A percentile compares a stretch with the other conserved stretches of the same genome.
phyloP scores from a whole-genome alignment of 2,888 invertebrate species.

The Melieria picta region DNA sequence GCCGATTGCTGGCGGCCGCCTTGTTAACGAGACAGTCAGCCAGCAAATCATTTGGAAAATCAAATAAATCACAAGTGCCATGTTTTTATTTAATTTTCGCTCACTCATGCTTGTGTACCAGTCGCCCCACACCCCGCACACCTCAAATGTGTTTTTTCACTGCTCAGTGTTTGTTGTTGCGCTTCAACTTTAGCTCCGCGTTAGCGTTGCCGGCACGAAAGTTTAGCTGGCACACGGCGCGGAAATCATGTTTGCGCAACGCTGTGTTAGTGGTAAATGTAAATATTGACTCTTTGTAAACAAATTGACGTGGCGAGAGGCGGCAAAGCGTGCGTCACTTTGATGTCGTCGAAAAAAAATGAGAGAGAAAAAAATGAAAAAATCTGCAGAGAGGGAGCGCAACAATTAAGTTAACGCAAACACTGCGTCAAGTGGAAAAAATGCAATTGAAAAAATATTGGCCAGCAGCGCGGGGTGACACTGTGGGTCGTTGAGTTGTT shows the following conservation, averaged over 20 bases:
- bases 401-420: too few relatives aligned
- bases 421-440: too few relatives aligned
- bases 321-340: neutral
- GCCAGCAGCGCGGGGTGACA: too few relatives aligned
- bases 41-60: slow-evolving; percentile 30
- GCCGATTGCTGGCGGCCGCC: too few relatives aligned
- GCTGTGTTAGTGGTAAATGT: slow-evolving; percentile 25
- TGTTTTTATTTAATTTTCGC: slow-evolving; percentile 32
- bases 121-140: neutral
- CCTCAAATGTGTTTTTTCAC: too few relatives aligned
- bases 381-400: neutral
- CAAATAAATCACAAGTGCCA: slow-evolving; percentile 27
- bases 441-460: too few relatives aligned
- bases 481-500: too few relatives aligned
- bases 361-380: slow-evolving; percentile 3
- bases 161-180: too few relatives aligned
- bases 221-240: too few relatives aligned
- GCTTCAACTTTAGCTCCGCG: neutral
- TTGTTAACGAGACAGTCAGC: neutral
- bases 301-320: slow-evolving; percentile 13
- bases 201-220: neutral
- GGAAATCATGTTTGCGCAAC: neutral
- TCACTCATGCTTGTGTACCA: neutral
- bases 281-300: slow-evolving; percentile 27
- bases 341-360: neutral